phyloP scores from a whole-genome alignment of 2,113 vertebrate species.

The Myotis brandtii region DNA sequence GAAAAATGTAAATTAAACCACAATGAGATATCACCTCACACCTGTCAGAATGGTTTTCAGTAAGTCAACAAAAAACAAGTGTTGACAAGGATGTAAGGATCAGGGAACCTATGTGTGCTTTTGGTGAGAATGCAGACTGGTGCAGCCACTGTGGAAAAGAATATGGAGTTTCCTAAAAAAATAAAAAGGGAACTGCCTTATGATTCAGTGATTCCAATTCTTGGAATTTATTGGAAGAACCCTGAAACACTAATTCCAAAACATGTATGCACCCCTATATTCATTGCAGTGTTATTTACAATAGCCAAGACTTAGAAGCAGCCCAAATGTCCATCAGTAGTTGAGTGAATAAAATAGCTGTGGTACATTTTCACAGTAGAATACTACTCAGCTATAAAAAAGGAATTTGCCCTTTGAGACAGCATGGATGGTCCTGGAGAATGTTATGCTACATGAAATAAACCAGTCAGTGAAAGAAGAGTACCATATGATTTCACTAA shows the following conservation, averaged over 20 bases:
- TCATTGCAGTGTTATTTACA: neutral
- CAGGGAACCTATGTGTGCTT: neutral
- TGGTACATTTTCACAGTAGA: neutral
- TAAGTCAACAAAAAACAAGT: neutral
- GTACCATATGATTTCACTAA: neutral
- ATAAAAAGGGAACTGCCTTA: neutral
- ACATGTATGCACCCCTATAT: neutral
- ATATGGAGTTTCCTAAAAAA: neutral
- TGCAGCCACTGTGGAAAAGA: neutral
- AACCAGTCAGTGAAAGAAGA: neutral
- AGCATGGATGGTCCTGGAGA: neutral
- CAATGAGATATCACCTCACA: neutral
- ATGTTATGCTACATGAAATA: neutral
- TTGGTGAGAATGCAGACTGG: neutral
- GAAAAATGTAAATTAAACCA: neutral
- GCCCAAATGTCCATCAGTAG: neutral
- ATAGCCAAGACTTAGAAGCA: neutral
- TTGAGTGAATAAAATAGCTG: neutral
- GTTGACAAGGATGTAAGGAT: neutral
- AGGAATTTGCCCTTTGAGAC: neutral
- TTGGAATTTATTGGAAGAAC: neutral
- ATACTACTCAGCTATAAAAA: neutral
- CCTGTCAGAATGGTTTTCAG: neutral
- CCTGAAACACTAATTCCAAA: neutral
- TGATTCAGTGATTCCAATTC: neutral